Base-by-base conservation (phyloP, 2,888 invertebrate genomes). In the Drosophila robusta region DNA sequence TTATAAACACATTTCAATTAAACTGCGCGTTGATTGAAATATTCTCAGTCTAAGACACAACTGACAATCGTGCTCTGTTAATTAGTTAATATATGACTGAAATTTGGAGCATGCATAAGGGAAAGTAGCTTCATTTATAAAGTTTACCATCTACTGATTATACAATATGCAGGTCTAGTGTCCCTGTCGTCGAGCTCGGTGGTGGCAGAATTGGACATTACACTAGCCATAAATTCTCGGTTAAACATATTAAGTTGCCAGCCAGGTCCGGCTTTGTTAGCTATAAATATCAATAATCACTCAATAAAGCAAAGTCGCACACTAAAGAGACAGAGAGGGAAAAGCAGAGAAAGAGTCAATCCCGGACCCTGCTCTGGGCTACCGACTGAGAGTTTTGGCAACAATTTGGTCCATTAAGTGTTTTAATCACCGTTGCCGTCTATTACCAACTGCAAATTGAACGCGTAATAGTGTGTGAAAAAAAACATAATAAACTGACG, bases 261-360 rank as follows among this genome's bases (percentile, higher is more conserved):
- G 60, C 65, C 62, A 57, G 45, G 71, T 34, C 36, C 51, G 46
- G 42, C 42, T 32, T 6, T 24, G n/a, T 18, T 38, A n/a, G 58
- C 72, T 75, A 80, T 82, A 87, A 87, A 87, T 82, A 72, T 75
- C 70, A 84, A 87, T 78, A 87, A 84, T 67, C 70, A 75, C 85
- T 66, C 72, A 78, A 87, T 87, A 75, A 75, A 24, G 39, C 4
- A 18, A 14, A 34, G 12, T 54, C 16, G 11, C 36, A 8, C 8
- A 38, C 36, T n/a, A n/a, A n/a, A 36, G n/a, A 29, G 29, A 29
- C 2, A 8, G 29, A 29, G 8, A 29, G 29, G 8, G 29, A 29
- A 2, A 29, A 2, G 8, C 2, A 9, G 29, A 3, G 9, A 29
- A 2, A 29, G 9, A 29, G 22, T 2, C 18, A 11, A n/a, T 0